phyloP scores from a whole-genome alignment of 2,113 vertebrate species.

The Scytalopus superciliaris region DNA sequence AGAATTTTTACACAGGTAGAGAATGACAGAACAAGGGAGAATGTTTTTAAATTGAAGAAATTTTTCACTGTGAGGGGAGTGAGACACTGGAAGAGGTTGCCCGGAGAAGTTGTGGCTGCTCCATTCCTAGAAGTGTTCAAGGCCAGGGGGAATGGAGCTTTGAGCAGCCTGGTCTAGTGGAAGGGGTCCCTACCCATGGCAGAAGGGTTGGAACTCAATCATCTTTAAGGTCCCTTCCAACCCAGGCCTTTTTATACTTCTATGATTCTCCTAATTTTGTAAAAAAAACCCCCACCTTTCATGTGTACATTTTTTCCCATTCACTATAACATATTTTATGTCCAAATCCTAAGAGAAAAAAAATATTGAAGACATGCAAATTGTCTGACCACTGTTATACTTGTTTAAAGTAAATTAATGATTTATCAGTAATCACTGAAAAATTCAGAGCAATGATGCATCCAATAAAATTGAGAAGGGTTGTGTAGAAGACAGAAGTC shows the following conservation, averaged over 20 bases:
- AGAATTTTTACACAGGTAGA: not conserved
- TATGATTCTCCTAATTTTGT: not conserved
- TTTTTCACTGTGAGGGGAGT: not conserved
- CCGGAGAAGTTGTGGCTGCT: not conserved
- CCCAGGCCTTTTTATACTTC: not conserved
- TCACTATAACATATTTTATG: not conserved
- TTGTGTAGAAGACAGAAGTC: not conserved
- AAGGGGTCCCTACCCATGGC: not conserved
- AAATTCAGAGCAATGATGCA: not conserved
- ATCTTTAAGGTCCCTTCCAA: not conserved
- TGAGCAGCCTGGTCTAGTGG: not conserved
- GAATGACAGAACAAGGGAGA: not conserved
- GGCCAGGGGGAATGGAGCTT: not conserved
- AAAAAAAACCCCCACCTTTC: not conserved
- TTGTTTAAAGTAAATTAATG: not conserved
- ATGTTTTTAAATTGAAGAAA: not conserved
- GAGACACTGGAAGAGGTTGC: not conserved
- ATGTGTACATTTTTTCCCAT: not conserved
- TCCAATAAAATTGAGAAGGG: not conserved
- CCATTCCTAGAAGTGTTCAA: not conserved
- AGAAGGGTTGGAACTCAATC: not conserved
- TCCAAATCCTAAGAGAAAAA: not conserved
- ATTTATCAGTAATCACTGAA: not conserved
- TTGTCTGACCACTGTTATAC: not conserved
- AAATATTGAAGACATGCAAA: not conserved